Percentiles rank a stretch among this genome's conserved stretches.
These are phyloP conservation scores for Pseudochirops corinnae DNA, from an alignment of 2,797 vertebrate species.

Conservation along the genomic window DNA sequence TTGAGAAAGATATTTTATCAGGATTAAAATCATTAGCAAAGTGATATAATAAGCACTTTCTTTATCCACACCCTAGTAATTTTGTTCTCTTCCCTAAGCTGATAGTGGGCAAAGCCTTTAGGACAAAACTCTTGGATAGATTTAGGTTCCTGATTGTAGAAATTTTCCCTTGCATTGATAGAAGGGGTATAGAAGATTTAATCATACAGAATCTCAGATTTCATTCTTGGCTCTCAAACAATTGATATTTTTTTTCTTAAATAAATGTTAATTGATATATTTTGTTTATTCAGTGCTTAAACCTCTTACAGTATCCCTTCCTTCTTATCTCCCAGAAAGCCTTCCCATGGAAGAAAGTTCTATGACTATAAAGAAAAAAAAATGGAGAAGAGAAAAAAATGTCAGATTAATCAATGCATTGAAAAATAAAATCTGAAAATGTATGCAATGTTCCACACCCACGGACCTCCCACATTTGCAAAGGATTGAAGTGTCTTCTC, in stretches of 20 bases:
- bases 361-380: not conserved
- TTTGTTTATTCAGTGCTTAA: not conserved
- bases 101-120: not conserved
- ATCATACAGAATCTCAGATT: not conserved
- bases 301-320: not conserved
- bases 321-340: not conserved
- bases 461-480: not conserved
- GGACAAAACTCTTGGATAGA: not conserved
- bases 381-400: not conserved
- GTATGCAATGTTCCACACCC: not conserved
- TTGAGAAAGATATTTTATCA: not conserved
- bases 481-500: not conserved
- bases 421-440: not conserved
- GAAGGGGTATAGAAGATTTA: not conserved
- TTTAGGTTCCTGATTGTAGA: not conserved
- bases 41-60: not conserved
- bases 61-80: not conserved
- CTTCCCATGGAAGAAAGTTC: not conserved
- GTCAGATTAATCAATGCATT: not conserved
- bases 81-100: not conserved
- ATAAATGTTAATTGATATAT: not conserved
- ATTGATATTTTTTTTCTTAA: not conserved
- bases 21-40: not conserved
- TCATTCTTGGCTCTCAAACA: not conserved
- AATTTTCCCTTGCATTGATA: not conserved